Conservation (phyloP, 2,113 vertebrate species). For the Leptocoma aspasia region DNA sequence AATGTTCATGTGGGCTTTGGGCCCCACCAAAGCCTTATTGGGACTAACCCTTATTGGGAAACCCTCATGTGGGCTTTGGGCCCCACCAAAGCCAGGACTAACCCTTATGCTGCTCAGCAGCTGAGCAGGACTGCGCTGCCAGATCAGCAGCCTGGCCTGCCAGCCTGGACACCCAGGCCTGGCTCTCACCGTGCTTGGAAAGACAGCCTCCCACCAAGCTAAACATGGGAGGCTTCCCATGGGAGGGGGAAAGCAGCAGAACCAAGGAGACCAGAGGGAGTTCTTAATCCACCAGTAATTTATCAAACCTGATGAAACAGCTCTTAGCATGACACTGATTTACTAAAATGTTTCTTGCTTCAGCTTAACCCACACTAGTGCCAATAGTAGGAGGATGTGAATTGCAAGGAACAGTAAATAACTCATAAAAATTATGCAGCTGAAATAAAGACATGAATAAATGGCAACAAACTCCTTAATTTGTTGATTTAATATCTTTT, state of each 20-base stretch:
- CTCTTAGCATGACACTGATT: neutral
- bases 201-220: neutral
- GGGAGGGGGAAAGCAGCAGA: neutral
- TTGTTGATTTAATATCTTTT: neutral
- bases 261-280: neutral
- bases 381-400: neutral
- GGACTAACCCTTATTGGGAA: no score
- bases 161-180: fast-evolving
- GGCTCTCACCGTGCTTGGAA: neutral
- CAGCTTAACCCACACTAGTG: neutral
- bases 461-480: neutral
- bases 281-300: neutral
- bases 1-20: no score
- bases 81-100: neutral
- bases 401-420: neutral
- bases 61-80: no score
- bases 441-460: neutral
- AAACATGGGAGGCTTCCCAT: fast-evolving
- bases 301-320: neutral
- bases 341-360: neutral
- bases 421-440: neutral
- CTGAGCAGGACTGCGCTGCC: neutral
- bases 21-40: no score
- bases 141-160: neutral
- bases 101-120: fast-evolving